phyloP scores from a whole-genome alignment of 2,113 vertebrate species.

The Rhabdornis inornatus region DNA sequence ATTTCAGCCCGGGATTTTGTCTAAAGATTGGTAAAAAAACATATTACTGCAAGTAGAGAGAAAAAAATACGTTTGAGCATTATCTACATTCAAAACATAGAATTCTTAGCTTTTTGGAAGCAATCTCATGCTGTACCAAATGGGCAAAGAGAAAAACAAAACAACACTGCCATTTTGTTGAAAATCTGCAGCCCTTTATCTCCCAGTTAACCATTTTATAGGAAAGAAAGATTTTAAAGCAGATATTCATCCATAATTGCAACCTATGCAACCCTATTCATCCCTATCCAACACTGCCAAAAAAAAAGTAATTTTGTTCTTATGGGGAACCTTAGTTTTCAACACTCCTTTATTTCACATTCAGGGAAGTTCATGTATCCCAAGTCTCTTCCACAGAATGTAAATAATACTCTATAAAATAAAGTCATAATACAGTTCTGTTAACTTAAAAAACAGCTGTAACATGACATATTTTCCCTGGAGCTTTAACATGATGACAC shows the following conservation, averaged over 20 bases:
- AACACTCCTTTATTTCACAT: conserved; percentile 40
- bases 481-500: conserved; percentile 29
- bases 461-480: neutral
- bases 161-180: neutral
- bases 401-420: conserved; percentile 36
- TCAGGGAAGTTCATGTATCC: conserved; percentile 38
- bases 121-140: neutral
- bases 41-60: too few relatives aligned
- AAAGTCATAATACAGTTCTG: conserved; percentile 31
- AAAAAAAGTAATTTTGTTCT: neutral
- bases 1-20: neutral
- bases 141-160: neutral
- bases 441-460: conserved; percentile 32
- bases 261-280: too few relatives aligned
- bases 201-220: neutral
- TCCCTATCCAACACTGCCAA: neutral
- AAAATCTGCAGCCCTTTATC: neutral
- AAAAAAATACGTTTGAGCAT: too few relatives aligned
- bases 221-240: neutral
- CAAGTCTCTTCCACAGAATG: conserved; percentile 15
- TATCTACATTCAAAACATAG: too few relatives aligned
- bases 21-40: too few relatives aligned
- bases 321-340: neutral
- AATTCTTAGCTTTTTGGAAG: too few relatives aligned
- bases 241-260: neutral